phyloP scores from a whole-genome alignment of 2,888 invertebrate species.

The Cantharis flavilabris region DNA sequence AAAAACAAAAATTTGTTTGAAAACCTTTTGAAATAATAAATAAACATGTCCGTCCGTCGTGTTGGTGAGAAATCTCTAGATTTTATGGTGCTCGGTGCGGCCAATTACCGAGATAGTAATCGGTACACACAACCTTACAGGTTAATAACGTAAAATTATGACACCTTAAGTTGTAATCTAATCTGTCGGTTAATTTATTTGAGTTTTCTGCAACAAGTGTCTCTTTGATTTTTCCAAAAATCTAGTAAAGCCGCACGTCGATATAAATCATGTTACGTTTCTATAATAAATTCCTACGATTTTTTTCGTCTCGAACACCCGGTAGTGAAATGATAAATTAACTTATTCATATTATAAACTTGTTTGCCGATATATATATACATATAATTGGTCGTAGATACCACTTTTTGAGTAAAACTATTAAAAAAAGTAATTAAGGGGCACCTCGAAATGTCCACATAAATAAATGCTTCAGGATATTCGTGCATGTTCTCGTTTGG shows the following conservation, averaged over 20 bases:
- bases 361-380: not conserved
- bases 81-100: not conserved
- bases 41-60: not conserved
- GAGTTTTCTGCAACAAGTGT: not conserved
- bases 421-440: not conserved
- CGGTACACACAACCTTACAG: not conserved
- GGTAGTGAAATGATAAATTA: not conserved
- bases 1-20: not conserved
- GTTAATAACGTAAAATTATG: not conserved
- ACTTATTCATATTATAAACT: not conserved
- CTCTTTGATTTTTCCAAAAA: not conserved
- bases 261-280: not conserved
- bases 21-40: not conserved
- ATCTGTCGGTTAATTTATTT: not conserved
- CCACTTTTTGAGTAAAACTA: not conserved
- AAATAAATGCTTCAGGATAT: not conserved
- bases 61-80: not conserved
- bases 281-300: not conserved
- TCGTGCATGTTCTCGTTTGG: not conserved
- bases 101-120: not conserved
- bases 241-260: not conserved
- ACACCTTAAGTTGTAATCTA: not conserved
- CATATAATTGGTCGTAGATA: not conserved
- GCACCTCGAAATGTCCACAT: not conserved
- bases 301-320: not conserved